Base-by-base conservation (phyloP, 1,140 invertebrate species). In the Gryon sp. region DNA sequence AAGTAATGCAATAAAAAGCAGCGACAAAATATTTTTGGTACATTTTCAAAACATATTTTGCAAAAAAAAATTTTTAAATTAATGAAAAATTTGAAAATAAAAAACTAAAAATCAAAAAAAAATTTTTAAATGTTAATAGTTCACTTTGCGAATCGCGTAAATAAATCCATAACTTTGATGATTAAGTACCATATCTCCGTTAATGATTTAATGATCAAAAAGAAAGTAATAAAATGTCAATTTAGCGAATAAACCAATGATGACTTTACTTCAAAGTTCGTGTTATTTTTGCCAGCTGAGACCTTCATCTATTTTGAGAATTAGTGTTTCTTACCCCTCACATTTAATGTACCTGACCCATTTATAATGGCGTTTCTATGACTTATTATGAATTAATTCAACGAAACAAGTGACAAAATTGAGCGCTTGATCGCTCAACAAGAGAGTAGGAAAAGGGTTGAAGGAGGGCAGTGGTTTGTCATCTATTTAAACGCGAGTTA, bases 241-340 rank as follows among this genome's bases (percentile, higher is more conserved):
- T 69, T 76, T 69, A 34, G 40, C 48, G 30, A 26, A 66, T 66
- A 66, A 60, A 50, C 32, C 18, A 28, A 60, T 76, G 63, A 57
- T 50, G 63, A 74, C 68, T 77, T 74, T 73, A 76, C 53, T 65
- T 72, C 57, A 76, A 62, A 72, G 77, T 72, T 60, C 50, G 76
- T 69, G 85, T 83, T 87, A 87, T 87, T 87, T 87, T 87, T 85
- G 83, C 80, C 81, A 81, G 81, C 81, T 80, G 59, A 80, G 80
- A 83, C 87, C 86, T 88, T 88, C 84, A 53, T 87, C 85, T 89
- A 88, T 89, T 88, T 87, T 79, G 66, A 84, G 85, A 79, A 18
- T 78, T 74, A 75, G 75, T 79, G 72, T 74, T 81, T 68, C 76
- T 79, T 77, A 80, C 80, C 76, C n/a, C 79, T 85, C 75, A 79